A percentile compares a stretch with the other conserved stretches of the same genome.
Conservation (phyloP, 2,888 invertebrate species). For the Cheilosia vernalis region DNA sequence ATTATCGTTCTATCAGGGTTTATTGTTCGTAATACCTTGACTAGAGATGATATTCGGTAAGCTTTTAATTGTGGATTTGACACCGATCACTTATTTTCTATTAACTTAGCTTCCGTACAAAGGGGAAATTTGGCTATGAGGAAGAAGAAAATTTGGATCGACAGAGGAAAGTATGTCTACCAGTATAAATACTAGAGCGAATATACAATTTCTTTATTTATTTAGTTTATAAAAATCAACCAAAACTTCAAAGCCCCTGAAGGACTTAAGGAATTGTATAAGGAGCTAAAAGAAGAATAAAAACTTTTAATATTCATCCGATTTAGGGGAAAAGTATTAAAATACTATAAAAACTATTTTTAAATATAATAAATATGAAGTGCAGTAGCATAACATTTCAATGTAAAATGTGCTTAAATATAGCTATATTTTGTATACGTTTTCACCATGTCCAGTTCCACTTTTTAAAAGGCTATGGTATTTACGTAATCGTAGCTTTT, state of each 20-base stretch:
- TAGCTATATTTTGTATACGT: too few relatives aligned
- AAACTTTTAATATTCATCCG: not conserved
- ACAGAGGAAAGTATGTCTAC: constrained; percentile 8
- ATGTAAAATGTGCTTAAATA: too few relatives aligned
- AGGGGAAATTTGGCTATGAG: constrained; percentile 25
- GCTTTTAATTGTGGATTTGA: not conserved
- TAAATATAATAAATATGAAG: too few relatives aligned
- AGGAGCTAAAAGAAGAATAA: constrained; percentile 27
- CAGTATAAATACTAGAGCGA: not conserved
- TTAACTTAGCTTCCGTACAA: constrained; percentile 4
- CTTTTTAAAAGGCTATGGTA: too few relatives aligned
- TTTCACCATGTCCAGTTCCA: too few relatives aligned
- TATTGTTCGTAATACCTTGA: constrained; percentile 32
- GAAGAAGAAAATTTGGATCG: constrained; percentile 32
- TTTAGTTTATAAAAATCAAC: constrained; percentile 28
- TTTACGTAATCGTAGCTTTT: too few relatives aligned
- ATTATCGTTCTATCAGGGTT: constrained; percentile 8
- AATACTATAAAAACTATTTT: too few relatives aligned
- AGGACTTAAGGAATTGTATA: constrained; percentile 41
- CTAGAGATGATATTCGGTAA: constrained; percentile 43
- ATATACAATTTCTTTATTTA: not conserved
- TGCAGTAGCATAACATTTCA: too few relatives aligned
- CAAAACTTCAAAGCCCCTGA: constrained; percentile 31
- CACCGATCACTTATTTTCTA: not conserved
- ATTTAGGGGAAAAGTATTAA: not conserved